These are phyloP conservation scores for Maylandia zebra DNA, from an alignment of 2,113 vertebrate genomes.

Conservation along the genomic window DNA sequence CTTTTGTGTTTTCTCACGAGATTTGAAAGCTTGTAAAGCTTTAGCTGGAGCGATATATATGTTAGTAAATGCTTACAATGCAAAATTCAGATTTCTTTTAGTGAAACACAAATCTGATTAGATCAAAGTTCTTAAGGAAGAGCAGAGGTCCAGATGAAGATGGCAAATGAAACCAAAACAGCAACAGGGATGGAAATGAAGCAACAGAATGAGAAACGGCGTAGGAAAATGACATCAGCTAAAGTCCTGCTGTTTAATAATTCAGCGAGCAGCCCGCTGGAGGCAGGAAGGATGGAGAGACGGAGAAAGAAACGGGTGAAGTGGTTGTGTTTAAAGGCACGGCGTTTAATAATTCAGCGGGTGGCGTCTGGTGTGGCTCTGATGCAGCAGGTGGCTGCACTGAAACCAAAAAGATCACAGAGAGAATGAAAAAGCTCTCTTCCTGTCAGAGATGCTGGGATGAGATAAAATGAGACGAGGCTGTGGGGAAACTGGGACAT, in stretches of 20 bases:
- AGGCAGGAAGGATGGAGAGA: background rate
- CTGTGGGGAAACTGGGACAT: background rate
- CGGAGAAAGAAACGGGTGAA: background rate
- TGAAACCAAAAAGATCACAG: slow-evolving; percentile 8
- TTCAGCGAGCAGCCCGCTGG: background rate
- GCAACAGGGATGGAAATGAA: background rate
- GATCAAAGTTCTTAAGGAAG: background rate
- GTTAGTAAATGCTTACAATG: rapidly evolving
- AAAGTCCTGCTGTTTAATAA: background rate
- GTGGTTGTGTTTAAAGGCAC: slow-evolving; percentile 2
- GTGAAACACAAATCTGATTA: background rate
- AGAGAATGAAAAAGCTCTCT: background rate
- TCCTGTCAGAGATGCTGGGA: background rate
- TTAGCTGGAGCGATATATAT: background rate
- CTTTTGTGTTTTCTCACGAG: rapidly evolving
- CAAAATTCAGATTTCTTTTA: background rate
- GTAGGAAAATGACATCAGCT: background rate
- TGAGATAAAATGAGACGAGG: background rate
- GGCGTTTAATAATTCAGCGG: slow-evolving; percentile 25
- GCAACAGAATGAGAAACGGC: background rate
- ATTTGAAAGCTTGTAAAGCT: background rate
- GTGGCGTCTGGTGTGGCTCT: slow-evolving; percentile 15
- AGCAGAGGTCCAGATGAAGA: background rate
- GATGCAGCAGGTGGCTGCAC: slow-evolving; percentile 34
- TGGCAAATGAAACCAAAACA: background rate